phyloP scores from a whole-genome alignment of 2,888 invertebrate species.

The Blastobasis lacticolella region DNA sequence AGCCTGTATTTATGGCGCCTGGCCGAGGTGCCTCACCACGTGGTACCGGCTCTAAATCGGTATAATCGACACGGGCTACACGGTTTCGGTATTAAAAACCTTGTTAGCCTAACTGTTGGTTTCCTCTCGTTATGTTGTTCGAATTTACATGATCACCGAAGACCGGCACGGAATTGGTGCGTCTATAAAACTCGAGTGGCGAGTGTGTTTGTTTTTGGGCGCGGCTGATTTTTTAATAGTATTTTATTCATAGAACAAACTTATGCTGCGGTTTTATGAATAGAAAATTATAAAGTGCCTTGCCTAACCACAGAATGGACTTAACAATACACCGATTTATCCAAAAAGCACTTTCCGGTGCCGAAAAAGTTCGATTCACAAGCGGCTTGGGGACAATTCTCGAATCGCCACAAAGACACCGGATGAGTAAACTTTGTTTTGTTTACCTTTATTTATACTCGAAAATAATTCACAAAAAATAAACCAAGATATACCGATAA shows the following conservation, averaged over 20 bases:
- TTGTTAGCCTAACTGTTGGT: conserved; percentile 66
- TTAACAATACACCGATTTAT: too few relatives aligned
- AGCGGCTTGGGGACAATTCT: background rate
- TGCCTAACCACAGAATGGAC: too few relatives aligned
- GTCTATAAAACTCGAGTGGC: conserved; percentile 16
- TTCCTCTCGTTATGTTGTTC: conserved; percentile 49
- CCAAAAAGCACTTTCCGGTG: too few relatives aligned
- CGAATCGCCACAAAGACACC: conserved; percentile 35
- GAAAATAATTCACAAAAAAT: conserved; percentile 46
- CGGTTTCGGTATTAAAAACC: conserved; percentile 51
- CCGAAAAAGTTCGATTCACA: too few relatives aligned
- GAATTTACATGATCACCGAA: conserved; percentile 27
- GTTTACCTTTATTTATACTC: conserved; percentile 53
- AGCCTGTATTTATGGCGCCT: conserved; percentile 73
- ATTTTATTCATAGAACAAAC: too few relatives aligned
- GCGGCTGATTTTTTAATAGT: conserved; percentile 5
- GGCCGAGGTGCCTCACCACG: conserved; percentile 48
- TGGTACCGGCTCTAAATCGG: conserved; percentile 20
- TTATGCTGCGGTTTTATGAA: too few relatives aligned
- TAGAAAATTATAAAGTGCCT: too few relatives aligned
- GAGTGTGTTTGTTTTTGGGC: conserved; percentile 12
- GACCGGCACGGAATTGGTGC: conserved; percentile 14
- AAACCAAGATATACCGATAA: conserved; percentile 37
- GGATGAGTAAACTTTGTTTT: conserved; percentile 46
- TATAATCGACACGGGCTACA: conserved; percentile 8